Conservation (phyloP, 2,797 vertebrate species). For the Enteromius fasciolatus region DNA sequence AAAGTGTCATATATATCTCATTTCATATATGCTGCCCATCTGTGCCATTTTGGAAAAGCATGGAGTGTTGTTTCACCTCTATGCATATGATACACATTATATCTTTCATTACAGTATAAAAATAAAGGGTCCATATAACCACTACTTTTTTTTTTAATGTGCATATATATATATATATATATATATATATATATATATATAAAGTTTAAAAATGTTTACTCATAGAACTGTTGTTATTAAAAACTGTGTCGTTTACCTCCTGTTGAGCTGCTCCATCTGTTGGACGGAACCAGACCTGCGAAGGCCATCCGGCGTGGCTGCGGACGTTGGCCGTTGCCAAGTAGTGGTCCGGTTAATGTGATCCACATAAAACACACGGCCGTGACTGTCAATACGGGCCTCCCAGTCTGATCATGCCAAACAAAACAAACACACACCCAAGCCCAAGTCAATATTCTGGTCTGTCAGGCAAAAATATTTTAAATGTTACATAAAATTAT, state of each 20-base stretch:
- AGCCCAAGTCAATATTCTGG: background rate
- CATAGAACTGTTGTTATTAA: background rate
- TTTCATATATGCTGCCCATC: no score
- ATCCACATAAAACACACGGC: conserved; percentile 88
- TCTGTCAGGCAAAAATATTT: background rate
- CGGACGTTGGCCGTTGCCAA: conserved; percentile 86
- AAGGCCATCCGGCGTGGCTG: conserved; percentile 84
- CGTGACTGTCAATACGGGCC: conserved; percentile 89
- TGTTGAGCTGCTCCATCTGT: conserved; percentile 92
- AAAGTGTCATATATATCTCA: no score
- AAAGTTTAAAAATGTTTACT: background rate
- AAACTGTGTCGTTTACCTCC: conserved; percentile 73
- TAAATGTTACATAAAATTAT: no score
- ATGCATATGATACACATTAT: no score
- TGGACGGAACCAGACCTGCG: conserved; percentile 85
- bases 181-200: no score
- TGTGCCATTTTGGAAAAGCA: no score
- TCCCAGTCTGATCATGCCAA: conserved; percentile 81
- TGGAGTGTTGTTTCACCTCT: no score
- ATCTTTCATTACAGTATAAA: no score
- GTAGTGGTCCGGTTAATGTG: conserved; percentile 88
- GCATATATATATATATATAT: no score
- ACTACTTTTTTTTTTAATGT: no score
- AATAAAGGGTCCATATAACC: no score
- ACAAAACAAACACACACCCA: conserved; percentile 32